Percentiles rank a stretch among this genome's conserved stretches.
These are phyloP conservation scores for Metridium senile DNA, from an alignment of 92 coral and sea anemone species.

Conservation along the genomic window DNA sequence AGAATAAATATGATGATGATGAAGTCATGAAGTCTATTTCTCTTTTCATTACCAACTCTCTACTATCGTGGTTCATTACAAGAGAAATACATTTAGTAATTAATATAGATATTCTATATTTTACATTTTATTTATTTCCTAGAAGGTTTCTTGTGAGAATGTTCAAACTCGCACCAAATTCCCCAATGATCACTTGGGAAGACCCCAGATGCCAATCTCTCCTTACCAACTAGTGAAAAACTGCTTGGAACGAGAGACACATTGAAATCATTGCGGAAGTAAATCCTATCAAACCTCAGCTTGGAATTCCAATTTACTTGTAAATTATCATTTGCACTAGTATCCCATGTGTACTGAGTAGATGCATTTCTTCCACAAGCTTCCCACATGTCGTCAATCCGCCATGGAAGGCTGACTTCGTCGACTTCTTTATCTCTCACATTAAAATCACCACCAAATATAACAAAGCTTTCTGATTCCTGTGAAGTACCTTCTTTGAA, in stretches of 20 bases:
- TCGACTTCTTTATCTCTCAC: constrained; percentile 77
- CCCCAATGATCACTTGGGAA: constrained; percentile 99
- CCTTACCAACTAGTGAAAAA: constrained; percentile 74
- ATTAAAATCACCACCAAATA: constrained; percentile 95
- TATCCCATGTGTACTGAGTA: constrained; percentile 89
- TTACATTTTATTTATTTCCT: neutral
- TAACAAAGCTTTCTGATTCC: constrained; percentile 44
- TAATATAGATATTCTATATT: neutral
- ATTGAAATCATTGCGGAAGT: constrained; percentile 51
- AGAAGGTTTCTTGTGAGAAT: neutral
- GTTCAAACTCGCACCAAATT: constrained; percentile 67
- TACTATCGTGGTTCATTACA: too few species aligned
- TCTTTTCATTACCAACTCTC: too few species aligned
- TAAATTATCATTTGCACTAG: constrained; percentile 65
- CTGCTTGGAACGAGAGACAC: constrained; percentile 31
- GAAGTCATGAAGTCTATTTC: too few species aligned
- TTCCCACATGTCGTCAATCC: constrained; percentile 79
- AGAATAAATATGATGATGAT: too few species aligned
- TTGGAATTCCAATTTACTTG: constrained; percentile 56
- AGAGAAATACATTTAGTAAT: too few species aligned
- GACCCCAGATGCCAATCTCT: constrained; percentile 58
- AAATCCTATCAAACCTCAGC: constrained; percentile 86
- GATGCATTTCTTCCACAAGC: constrained; percentile 67
- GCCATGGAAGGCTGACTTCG: constrained; percentile 72
- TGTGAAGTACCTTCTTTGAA: constrained; percentile 52